Base-by-base conservation (phyloP, 2,888 invertebrate genomes). In the Plagodis dolabraria region DNA sequence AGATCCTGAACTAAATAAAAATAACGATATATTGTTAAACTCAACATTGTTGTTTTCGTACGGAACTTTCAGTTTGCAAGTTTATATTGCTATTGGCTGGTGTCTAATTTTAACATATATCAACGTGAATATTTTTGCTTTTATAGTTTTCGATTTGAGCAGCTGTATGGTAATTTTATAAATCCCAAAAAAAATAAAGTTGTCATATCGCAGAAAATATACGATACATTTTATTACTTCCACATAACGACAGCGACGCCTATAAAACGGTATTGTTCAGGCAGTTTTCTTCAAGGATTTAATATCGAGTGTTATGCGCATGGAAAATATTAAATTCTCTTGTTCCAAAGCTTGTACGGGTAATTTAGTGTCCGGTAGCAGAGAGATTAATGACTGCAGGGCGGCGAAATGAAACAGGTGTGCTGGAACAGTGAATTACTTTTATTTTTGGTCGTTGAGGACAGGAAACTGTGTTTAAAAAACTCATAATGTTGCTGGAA, bases 321-420 rank as follows among this genome's bases (percentile, higher is more conserved):
- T 53, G 38, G 47, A 49, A 50, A 63, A 11, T 12, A 12, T 63
- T 53, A 56, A 59, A 63, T 53, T 56, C 47, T 48, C 56, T 53
- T 59, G 47, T 55, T 55, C 48, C 52, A 47, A 47, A 47, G 47
- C 44, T 47, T 57, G 51, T 62, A 45, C 46, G 48, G 51, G 57
- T 57, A 53, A 49, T 59, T 59, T 53, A 33, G 50, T 56, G 63
- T 56, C 49, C 57, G 43, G 47, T 34, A 49, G 33, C 45, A 35
- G 35, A 53, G 50, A 53, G 58, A 63, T 56, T 63, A 63, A 63
- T 63, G 63, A 52, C 48, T 46, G 34, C 47, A 51, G 49, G 12
- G 44, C 49, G 53, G 43, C 55, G 53, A 63, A 59, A 63, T 59
- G 58, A 57, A 59, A 63, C 63, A 63, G 59, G 59, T 63, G 63